Percentiles rank a stretch among this genome's conserved stretches.
These are phyloP conservation scores for Enteromius trimaculatus DNA, from an alignment of 2,797 vertebrate genomes.

Conservation along the genomic window DNA sequence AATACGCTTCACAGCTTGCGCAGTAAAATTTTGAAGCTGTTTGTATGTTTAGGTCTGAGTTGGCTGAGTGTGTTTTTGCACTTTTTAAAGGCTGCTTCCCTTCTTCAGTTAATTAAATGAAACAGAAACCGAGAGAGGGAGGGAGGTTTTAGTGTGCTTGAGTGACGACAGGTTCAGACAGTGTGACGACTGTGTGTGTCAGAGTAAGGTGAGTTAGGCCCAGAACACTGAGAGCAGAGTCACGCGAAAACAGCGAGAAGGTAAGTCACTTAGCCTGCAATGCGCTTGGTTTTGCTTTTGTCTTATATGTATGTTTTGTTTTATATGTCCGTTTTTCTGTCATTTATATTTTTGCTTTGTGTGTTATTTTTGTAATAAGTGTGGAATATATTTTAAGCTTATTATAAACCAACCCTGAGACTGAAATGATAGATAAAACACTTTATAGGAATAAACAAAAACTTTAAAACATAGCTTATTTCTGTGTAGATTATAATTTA, in stretches of 20 bases:
- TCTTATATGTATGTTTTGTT: not conserved
- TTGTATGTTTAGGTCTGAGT: not conserved
- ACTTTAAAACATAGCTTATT: not conserved
- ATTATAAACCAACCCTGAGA: not conserved
- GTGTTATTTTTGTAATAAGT: not conserved
- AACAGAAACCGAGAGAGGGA: constrained; percentile 18
- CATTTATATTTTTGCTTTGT: not conserved
- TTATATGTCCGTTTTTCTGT: no score
- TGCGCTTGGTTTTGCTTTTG: constrained; percentile 1
- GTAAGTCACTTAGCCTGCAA: constrained; percentile 42
- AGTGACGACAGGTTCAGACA: constrained; percentile 62
- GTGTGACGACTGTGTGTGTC: constrained; percentile 56
- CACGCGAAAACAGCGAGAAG: constrained; percentile 43
- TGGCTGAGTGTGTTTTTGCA: not conserved
- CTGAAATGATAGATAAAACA: not conserved
- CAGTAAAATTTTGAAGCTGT: not conserved
- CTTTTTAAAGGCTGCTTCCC: not conserved
- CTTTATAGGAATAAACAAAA: not conserved
- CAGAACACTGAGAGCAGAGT: constrained; percentile 10
- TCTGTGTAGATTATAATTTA: not conserved
- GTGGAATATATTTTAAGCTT: not conserved
- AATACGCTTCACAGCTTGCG: not conserved
- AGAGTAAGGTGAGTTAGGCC: constrained; percentile 42
- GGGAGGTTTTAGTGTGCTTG: constrained; percentile 46
- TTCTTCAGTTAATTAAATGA: constrained; percentile 33